These are phyloP conservation scores for Homarus gammarus DNA, from an alignment of 2,888 invertebrate species.

Conservation along the genomic window DNA sequence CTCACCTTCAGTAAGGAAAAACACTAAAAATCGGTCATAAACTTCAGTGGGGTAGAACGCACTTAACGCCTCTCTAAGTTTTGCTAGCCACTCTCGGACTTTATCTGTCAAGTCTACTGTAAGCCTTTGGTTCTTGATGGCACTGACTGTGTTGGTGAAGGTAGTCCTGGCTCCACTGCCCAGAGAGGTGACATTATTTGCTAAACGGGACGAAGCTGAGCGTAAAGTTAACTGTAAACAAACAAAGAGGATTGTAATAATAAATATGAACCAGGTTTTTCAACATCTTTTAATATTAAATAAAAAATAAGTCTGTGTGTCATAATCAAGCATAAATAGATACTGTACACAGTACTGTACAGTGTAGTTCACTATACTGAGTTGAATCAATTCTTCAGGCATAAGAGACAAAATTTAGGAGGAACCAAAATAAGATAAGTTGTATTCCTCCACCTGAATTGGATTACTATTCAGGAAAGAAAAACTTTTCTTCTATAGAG, in stretches of 20 bases:
- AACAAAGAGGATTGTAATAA: not conserved
- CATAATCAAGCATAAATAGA: no score
- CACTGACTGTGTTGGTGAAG: conserved; percentile 17
- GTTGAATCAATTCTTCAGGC: no score
- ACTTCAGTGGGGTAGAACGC: conserved; percentile 61
- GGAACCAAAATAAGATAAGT: no score
- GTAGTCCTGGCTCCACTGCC: conserved; percentile 42
- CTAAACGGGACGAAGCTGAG: conserved; percentile 39
- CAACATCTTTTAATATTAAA: no score
- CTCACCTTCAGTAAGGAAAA: conserved; percentile 73
- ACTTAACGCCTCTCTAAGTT: conserved; percentile 36
- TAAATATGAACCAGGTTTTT: not conserved
- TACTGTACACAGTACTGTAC: no score
- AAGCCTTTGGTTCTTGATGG: conserved; percentile 40
- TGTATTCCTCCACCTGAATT: no score
- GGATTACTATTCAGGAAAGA: no score
- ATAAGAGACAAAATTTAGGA: no score
- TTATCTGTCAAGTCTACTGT: conserved; percentile 46
- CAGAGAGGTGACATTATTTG: conserved; percentile 12
- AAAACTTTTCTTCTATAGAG: no score
- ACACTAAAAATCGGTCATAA: conserved; percentile 61
- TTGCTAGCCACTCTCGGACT: conserved; percentile 24
- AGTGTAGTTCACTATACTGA: no score
- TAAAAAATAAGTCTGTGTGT: no score
- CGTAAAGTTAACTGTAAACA: conserved; percentile 42